Conservation (phyloP, 2,113 vertebrate species). For the Ovibos moschatus region DNA sequence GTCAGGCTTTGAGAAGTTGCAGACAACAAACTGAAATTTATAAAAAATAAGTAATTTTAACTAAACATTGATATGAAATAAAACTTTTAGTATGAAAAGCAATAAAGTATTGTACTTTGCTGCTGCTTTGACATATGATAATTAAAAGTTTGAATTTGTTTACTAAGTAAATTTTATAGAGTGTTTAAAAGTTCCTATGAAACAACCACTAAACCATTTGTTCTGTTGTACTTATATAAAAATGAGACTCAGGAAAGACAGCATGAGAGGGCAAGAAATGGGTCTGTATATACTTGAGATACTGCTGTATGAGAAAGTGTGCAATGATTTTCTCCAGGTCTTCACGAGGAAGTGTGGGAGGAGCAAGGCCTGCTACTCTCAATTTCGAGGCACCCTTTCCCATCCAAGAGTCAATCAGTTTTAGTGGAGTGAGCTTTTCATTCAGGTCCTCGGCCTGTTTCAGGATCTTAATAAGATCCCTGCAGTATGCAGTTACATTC, state of each 20-base stretch:
- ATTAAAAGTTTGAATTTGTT: background rate
- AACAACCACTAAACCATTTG: background rate
- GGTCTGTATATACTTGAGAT: conserved; percentile 86
- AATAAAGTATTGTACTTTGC: background rate
- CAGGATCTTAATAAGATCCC: conserved; percentile 89
- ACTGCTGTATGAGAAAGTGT: conserved; percentile 88
- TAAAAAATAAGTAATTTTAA: background rate
- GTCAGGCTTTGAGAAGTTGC: background rate
- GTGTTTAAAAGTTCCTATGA: background rate
- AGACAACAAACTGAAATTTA: background rate
- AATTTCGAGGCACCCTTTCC: conserved; percentile 90
- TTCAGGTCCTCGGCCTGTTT: conserved; percentile 85
- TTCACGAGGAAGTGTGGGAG: conserved; percentile 81
- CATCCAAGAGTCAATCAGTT: conserved; percentile 92
- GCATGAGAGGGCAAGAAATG: background rate
- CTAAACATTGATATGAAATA: background rate
- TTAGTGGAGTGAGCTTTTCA: conserved; percentile 95
- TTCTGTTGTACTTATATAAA: background rate
- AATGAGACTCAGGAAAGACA: background rate
- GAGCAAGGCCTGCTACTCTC: conserved; percentile 84
- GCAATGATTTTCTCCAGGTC: conserved; percentile 89
- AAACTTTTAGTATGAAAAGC: background rate
- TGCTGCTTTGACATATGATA: background rate
- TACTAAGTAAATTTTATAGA: background rate
- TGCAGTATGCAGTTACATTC: conserved; percentile 87